These are phyloP conservation scores for Idaea biselata DNA, from an alignment of 2,888 invertebrate genomes.

Conservation along the genomic window DNA sequence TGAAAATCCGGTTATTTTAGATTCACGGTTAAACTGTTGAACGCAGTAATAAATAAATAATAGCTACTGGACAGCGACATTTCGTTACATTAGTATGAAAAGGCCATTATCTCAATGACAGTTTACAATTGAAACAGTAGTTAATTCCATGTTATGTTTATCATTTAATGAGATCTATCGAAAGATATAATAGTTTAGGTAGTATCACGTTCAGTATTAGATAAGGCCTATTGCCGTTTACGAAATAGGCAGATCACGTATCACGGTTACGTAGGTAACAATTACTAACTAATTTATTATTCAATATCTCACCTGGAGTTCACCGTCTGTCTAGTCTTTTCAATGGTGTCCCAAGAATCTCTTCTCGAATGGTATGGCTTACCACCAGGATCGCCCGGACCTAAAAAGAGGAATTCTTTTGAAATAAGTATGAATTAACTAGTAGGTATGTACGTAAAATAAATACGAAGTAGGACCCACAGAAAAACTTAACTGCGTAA, in stretches of 20 bases:
- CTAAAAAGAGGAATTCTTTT: constrained; percentile 30
- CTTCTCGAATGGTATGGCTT: constrained; percentile 70
- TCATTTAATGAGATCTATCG: background rate
- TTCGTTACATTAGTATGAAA: background rate
- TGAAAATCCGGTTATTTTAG: no score
- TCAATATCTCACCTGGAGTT: constrained; percentile 67
- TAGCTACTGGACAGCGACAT: no score
- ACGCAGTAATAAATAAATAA: no score
- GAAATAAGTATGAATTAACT: no score
- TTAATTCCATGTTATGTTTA: background rate
- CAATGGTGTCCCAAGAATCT: constrained; percentile 91
- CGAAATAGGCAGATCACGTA: background rate
- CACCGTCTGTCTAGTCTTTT: constrained; percentile 88
- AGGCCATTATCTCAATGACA: background rate
- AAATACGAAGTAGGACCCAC: no score
- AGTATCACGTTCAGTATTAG: background rate
- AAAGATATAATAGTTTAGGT: background rate
- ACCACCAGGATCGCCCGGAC: constrained; percentile 67
- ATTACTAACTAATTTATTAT: background rate
- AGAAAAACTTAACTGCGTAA: no score
- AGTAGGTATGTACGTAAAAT: no score
- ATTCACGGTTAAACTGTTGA: no score
- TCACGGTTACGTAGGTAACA: background rate
- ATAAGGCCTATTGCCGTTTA: background rate
- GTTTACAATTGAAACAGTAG: background rate